Evolutionary conservation across 2,888 invertebrate species (phyloP).

Genomic region (Apodemia zela): DNA sequence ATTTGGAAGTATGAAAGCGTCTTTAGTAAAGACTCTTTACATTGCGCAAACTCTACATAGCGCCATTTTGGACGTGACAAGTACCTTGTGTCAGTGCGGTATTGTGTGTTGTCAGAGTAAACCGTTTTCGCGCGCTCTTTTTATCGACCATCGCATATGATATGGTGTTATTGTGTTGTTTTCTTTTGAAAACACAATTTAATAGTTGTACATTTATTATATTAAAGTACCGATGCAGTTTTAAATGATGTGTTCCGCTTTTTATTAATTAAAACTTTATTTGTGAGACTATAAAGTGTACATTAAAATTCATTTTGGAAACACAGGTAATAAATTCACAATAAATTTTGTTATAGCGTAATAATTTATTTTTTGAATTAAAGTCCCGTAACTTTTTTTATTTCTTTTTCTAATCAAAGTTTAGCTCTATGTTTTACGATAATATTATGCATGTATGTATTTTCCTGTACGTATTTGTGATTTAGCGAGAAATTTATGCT

Average conservation of each 20-base stretch:
- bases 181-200: conserved; percentile 53
- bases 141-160: conserved; percentile 50
- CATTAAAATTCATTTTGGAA: not conserved
- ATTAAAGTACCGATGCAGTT: not conserved
- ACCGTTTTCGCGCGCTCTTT: conserved; percentile 45
- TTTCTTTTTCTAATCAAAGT: too few species aligned
- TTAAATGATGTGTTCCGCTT: not conserved
- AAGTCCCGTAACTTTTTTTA: conserved; percentile 4
- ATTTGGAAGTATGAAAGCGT: conserved; percentile 19
- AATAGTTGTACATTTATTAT: conserved; percentile 39
- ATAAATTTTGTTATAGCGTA: conserved; percentile 3
- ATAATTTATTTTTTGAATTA: conserved; percentile 9
- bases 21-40: too few species aligned
- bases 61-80: conserved; percentile 49
- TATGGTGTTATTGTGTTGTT: conserved; percentile 61
- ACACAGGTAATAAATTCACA: conserved; percentile 5
- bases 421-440: not conserved
- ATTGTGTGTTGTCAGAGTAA: conserved; percentile 36
- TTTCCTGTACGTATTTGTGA: not conserved
- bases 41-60: conserved; percentile 61
- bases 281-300: not conserved
- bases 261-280: not conserved
- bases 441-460: conserved; percentile 6
- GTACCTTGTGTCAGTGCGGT: conserved; percentile 52
- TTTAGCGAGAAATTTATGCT: conserved; percentile 14